A percentile compares a stretch with the other conserved stretches of the same genome.
phyloP scores from a whole-genome alignment of 2,888 invertebrate species.

The Apotomis turbidana region DNA sequence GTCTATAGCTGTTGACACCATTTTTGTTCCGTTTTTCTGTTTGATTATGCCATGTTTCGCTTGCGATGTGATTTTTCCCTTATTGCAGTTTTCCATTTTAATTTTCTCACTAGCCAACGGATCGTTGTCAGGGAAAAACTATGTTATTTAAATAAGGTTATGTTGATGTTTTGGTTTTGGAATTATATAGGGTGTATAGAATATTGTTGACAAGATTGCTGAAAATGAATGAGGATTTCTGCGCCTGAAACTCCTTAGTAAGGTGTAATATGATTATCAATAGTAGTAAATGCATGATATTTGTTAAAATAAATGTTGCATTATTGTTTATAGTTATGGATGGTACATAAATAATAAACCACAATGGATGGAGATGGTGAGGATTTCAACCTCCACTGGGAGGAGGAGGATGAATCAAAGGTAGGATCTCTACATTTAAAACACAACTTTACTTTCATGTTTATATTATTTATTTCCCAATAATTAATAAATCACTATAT shows the following conservation, averaged over 20 bases:
- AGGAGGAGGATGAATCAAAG: conserved; percentile 74
- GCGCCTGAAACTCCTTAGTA: conserved; percentile 1
- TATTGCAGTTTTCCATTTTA: conserved; percentile 30
- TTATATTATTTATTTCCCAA: background rate
- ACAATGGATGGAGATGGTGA: conserved; percentile 71
- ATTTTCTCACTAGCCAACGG: conserved; percentile 23
- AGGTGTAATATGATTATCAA: conserved; percentile 1
- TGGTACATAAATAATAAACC: conserved; percentile 47
- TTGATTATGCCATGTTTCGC: conserved; percentile 53
- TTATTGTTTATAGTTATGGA: conserved; percentile 51
- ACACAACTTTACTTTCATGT: conserved; percentile 37
- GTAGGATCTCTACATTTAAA: conserved; percentile 50
- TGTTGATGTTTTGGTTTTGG: conserved; percentile 81
- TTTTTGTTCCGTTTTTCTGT: conserved; percentile 73
- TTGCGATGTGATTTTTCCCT: conserved; percentile 22
- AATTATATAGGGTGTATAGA: conserved; percentile 52
- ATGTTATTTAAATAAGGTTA: conserved; percentile 68
- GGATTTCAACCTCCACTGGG: conserved; percentile 76
- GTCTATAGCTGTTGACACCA: conserved; percentile 69
- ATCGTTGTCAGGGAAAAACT: conserved; percentile 36
- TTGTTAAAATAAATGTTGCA: conserved; percentile 32
- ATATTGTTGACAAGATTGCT: conserved; percentile 47
- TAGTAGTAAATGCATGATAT: conserved; percentile 34
- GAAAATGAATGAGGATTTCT: conserved; percentile 9
- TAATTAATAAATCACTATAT: conserved; percentile 28